phyloP scores from a whole-genome alignment of 2,888 invertebrate genomes.

The Mellilla xanthometata region DNA sequence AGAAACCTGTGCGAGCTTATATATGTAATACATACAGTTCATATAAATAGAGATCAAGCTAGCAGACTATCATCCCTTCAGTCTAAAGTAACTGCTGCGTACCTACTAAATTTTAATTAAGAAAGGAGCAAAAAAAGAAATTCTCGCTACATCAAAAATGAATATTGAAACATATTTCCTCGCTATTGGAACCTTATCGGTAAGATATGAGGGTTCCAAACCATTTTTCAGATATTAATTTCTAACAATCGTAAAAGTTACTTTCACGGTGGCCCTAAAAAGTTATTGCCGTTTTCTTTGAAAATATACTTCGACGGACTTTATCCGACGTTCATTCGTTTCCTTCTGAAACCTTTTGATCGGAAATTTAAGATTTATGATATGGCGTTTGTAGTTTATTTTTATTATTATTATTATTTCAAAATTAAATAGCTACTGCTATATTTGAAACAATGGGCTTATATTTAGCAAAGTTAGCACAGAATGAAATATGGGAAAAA shows the following conservation, averaged over 20 bases:
- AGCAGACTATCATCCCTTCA: too few relatives aligned
- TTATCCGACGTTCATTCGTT: conserved; percentile 59
- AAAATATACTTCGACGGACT: conserved; percentile 68
- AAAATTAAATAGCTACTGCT: too few relatives aligned
- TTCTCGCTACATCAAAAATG: conserved; percentile 38
- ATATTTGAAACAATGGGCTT: too few relatives aligned
- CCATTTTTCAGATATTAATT: conserved; percentile 79
- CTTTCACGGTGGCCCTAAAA: conserved; percentile 73
- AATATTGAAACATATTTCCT: conserved; percentile 47
- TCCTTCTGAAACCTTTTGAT: conserved; percentile 55
- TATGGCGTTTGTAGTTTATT: too few relatives aligned
- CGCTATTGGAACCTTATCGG: conserved; percentile 58
- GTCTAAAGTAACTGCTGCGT: not conserved
- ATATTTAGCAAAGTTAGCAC: too few relatives aligned
- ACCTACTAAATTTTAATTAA: conserved; percentile 31
- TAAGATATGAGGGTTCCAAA: conserved; percentile 66
- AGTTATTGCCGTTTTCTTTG: conserved; percentile 63
- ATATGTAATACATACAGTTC: too few relatives aligned
- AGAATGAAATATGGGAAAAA: too few relatives aligned
- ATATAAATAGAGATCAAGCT: too few relatives aligned
- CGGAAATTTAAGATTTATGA: conserved; percentile 57
- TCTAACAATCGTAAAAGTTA: conserved; percentile 78
- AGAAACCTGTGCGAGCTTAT: too few relatives aligned
- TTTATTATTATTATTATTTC: too few relatives aligned
- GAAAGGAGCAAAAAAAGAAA: conserved; percentile 30